phyloP scores from a whole-genome alignment of 2,888 invertebrate genomes.

The Drosophila parthenogenetica region DNA sequence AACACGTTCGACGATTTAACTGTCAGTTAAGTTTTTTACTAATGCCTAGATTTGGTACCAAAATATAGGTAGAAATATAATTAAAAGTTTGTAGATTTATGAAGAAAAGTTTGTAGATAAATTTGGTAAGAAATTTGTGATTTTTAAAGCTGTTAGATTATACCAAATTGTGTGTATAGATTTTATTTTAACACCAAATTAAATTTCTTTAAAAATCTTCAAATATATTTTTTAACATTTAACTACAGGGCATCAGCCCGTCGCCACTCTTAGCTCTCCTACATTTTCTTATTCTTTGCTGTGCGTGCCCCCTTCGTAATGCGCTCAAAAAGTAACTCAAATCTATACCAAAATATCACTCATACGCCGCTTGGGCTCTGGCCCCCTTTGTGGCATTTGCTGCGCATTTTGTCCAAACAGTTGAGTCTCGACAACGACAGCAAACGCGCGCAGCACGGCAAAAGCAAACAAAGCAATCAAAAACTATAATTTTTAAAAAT shows the following conservation, averaged over 20 bases:
- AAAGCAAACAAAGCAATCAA: conserved; percentile 11
- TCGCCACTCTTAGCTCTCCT: background rate
- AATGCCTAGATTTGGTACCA: background rate
- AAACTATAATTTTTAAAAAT: conserved; percentile 1
- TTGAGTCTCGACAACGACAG: conserved; percentile 70
- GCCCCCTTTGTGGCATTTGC: conserved; percentile 51
- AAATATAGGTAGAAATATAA: too few relatives aligned
- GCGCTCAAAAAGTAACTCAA: conserved; percentile 60
- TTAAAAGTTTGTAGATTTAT: too few relatives aligned
- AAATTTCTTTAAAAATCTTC: too few relatives aligned
- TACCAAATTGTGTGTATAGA: too few relatives aligned
- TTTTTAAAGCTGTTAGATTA: too few relatives aligned
- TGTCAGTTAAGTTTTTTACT: background rate
- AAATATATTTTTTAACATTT: too few relatives aligned
- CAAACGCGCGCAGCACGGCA: conserved; percentile 68
- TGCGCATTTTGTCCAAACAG: conserved; percentile 77
- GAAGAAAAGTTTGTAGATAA: too few relatives aligned
- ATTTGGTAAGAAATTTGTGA: too few relatives aligned
- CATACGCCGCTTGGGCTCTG: conserved; percentile 73
- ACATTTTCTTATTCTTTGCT: conserved; percentile 2
- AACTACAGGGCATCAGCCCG: background rate
- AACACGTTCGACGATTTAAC: conserved; percentile 2
- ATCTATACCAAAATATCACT: conserved; percentile 63
- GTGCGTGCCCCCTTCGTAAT: conserved; percentile 7
- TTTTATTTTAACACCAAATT: too few relatives aligned